Percentiles rank a stretch among this genome's conserved stretches.
Evolutionary conservation across 2,113 vertebrate species (phyloP).

Genomic region (Archilochus colubris): DNA sequence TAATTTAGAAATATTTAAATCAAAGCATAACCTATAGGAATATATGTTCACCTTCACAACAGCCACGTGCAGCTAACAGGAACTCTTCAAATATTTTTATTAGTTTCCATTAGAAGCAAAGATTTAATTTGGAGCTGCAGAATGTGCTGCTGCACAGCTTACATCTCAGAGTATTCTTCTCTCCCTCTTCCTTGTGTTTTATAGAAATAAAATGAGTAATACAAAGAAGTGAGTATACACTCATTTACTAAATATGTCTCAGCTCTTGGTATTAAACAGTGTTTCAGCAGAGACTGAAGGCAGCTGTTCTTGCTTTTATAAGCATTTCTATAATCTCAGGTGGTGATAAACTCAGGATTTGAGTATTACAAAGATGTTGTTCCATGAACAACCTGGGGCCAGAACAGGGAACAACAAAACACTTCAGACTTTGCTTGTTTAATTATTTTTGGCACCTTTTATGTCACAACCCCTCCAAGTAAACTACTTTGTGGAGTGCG

Average conservation of each 20-base stretch:
- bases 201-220: too few species aligned
- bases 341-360: neutral
- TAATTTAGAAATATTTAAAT: neutral
- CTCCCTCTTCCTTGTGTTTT: neutral
- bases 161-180: neutral
- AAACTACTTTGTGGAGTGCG: neutral
- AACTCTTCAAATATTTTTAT: neutral
- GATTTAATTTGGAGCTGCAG: neutral
- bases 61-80: neutral
- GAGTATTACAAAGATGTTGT: neutral
- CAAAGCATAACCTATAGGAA: neutral
- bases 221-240: too few species aligned
- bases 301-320: neutral
- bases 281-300: neutral
- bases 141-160: neutral
- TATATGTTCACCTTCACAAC: neutral
- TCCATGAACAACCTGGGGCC: neutral
- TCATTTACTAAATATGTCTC: neutral
- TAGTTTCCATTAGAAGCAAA: neutral
- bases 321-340: neutral
- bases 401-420: neutral
- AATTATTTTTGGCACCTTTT: neutral
- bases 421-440: neutral
- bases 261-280: neutral
- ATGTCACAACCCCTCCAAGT: neutral